Evolutionary conservation across 1,140 invertebrate species (phyloP).

Genomic region (Condylostylus longicornis): DNA sequence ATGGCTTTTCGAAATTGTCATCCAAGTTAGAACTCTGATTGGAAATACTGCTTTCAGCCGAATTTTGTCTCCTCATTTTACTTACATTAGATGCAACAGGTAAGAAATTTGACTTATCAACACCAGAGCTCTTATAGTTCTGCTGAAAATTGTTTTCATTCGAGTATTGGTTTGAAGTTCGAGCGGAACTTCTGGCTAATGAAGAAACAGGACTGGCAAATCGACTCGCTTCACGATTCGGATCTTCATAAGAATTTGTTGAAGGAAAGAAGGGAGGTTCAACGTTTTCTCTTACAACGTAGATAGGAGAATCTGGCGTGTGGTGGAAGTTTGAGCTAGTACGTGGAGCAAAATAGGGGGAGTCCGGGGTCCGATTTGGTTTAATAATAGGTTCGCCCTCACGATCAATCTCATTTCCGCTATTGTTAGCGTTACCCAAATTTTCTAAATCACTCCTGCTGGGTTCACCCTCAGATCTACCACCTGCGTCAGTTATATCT

Average conservation of each 20-base stretch:
- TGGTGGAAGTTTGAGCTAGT: conserved; percentile 6
- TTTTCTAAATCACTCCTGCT: conserved; percentile 7
- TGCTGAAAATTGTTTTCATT: conserved; percentile 28
- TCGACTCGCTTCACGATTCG: not conserved
- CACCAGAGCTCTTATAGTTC: conserved; percentile 19
- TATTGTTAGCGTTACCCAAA: conserved; percentile 11
- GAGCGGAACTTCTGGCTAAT: conserved; percentile 24
- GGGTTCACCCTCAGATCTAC: conserved; percentile 43
- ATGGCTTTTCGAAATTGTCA: conserved; percentile 12
- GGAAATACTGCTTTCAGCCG: conserved; percentile 29
- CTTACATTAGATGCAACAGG: conserved; percentile 17
- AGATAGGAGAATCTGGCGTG: not conserved
- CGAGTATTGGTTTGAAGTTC: conserved; percentile 24
- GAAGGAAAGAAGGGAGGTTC: not conserved
- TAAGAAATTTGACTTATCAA: conserved; percentile 17
- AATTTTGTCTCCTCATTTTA: conserved; percentile 30
- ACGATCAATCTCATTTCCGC: conserved; percentile 15
- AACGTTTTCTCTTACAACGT: not conserved
- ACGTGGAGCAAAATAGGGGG: conserved; percentile 4
- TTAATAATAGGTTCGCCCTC: not conserved
- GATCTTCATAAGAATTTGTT: conserved; percentile 8
- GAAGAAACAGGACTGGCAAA: conserved; percentile 16
- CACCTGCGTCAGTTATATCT: conserved; percentile 46
- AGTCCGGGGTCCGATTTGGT: conserved; percentile 5
- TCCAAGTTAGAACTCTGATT: conserved; percentile 29